Evolutionary conservation across 1,140 invertebrate species (phyloP).

Genomic region (Drosophila nigrodunni): DNA sequence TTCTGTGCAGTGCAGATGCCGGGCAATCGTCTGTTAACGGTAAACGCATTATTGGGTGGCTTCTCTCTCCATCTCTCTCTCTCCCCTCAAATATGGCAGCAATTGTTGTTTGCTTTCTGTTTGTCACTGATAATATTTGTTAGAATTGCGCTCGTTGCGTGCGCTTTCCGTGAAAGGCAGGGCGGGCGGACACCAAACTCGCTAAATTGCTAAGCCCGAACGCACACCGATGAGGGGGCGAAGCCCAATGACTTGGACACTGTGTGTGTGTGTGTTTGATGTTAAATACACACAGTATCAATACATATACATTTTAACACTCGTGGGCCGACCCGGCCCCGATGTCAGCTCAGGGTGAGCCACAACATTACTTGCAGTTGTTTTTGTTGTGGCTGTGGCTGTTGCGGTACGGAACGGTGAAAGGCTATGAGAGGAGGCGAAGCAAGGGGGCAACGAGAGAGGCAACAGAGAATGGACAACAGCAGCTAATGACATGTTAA

Average conservation of each 20-base stretch:
- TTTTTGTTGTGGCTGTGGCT: slow-evolving; percentile 42
- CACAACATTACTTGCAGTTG: slow-evolving; percentile 71
- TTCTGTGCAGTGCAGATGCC: slow-evolving; percentile 38
- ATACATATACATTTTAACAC: slow-evolving; percentile 59
- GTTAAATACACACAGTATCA: slow-evolving; percentile 17
- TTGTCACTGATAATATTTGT: slow-evolving; percentile 49
- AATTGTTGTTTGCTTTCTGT: slow-evolving; percentile 22
- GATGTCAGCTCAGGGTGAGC: slow-evolving; percentile 80
- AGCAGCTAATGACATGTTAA: slow-evolving; percentile 79
- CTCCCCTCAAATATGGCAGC: slow-evolving; percentile 27
- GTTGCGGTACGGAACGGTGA: slow-evolving; percentile 73
- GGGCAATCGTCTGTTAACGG: slow-evolving; percentile 50
- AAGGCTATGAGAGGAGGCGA: slow-evolving; percentile 59
- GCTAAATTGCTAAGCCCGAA: slow-evolving; percentile 61
- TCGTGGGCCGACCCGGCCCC: slow-evolving; percentile 73
- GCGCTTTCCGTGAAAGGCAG: slow-evolving; percentile 24
- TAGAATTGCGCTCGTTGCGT: slow-evolving; percentile 43
- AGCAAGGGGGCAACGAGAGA: slow-evolving; percentile 5
- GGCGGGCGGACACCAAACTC: slow-evolving; percentile 62
- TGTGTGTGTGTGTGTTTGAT: slow-evolving; percentile 6
- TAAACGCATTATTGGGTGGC: slow-evolving; percentile 57
- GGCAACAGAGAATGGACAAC: slow-evolving; percentile 38
- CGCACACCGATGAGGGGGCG: slow-evolving; percentile 30
- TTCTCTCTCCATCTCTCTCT: slow-evolving; percentile 12
- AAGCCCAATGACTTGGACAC: slow-evolving; percentile 25